phyloP scores from a whole-genome alignment of 2,797 vertebrate species.

The Holocentrus rufus region DNA sequence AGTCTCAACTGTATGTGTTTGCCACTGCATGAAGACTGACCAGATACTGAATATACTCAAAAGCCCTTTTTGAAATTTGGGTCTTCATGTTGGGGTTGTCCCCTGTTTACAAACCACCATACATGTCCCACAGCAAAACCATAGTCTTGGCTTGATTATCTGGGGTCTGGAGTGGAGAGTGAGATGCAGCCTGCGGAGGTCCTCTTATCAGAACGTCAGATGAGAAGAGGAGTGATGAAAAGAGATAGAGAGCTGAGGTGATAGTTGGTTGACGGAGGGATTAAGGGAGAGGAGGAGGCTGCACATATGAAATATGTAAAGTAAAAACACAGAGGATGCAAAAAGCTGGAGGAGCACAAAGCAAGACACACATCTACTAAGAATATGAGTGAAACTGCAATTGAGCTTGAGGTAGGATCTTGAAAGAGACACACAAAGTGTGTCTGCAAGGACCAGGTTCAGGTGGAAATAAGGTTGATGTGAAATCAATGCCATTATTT shows the following conservation, averaged over 20 bases:
- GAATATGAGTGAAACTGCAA: constrained; percentile 72
- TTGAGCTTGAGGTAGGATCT: constrained; percentile 74
- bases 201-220: constrained; percentile 77
- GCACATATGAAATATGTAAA: constrained; percentile 33
- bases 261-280: constrained; percentile 65
- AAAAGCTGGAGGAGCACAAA: constrained; percentile 35
- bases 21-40: background rate
- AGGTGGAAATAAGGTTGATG: constrained; percentile 2
- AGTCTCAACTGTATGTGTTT: background rate
- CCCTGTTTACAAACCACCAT: constrained; percentile 4
- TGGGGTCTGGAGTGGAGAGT: constrained; percentile 34
- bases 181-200: constrained; percentile 42
- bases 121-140: constrained; percentile 5
- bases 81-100: background rate
- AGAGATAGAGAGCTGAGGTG: constrained; percentile 74
- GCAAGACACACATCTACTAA: constrained; percentile 38
- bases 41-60: background rate
- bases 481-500: constrained; percentile 2
- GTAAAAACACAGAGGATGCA: constrained; percentile 52
- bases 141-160: constrained; percentile 27
- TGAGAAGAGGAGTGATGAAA: constrained; percentile 75
- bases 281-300: constrained; percentile 41
- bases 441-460: background rate
- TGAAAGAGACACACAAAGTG: background rate
- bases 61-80: background rate